Conservation (phyloP, 2,888 invertebrate species). For the Scelioninae gen. 2 region DNA sequence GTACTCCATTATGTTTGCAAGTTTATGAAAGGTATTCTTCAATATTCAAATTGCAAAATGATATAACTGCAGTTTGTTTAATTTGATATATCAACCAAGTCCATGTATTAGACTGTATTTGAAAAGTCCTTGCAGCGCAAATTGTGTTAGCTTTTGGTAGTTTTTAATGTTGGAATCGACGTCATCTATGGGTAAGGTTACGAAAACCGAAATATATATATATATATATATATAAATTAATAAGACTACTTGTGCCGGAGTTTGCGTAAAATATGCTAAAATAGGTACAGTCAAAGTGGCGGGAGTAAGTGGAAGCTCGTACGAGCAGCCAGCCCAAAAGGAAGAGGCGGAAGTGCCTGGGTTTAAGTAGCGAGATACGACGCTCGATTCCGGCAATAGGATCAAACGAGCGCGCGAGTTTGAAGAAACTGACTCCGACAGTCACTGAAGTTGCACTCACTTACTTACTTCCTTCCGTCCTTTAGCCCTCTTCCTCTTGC, state of each 20-base stretch:
- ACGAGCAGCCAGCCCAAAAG: conserved; percentile 34
- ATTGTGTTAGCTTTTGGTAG: too few relatives aligned
- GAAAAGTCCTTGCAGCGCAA: too few relatives aligned
- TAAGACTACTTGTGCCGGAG: conserved; percentile 26
- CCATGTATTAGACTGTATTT: too few relatives aligned
- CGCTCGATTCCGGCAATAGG: conserved; percentile 49
- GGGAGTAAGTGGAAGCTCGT: conserved; percentile 32
- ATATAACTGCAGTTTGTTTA: too few relatives aligned
- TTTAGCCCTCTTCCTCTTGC: conserved; percentile 1
- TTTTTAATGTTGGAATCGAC: too few relatives aligned
- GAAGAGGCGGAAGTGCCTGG: conserved; percentile 27
- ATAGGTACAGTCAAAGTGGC: conserved; percentile 20
- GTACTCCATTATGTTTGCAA: too few relatives aligned
- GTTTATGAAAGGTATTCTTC: too few relatives aligned
- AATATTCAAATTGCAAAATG: too few relatives aligned
- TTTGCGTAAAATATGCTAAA: conserved; percentile 46
- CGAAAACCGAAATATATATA: conserved; percentile 30
- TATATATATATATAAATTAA: conserved; percentile 16
- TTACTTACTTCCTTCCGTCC: conserved; percentile 42
- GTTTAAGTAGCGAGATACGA: conserved; percentile 52
- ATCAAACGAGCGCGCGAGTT: conserved; percentile 55
- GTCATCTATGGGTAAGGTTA: too few relatives aligned
- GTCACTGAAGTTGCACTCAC: conserved; percentile 48
- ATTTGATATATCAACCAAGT: too few relatives aligned
- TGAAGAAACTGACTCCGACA: conserved; percentile 55